A percentile compares a stretch with the other conserved stretches of the same genome.
These are phyloP conservation scores for Aphelocoma coerulescens DNA, from an alignment of 2,113 vertebrate species.

Conservation along the genomic window DNA sequence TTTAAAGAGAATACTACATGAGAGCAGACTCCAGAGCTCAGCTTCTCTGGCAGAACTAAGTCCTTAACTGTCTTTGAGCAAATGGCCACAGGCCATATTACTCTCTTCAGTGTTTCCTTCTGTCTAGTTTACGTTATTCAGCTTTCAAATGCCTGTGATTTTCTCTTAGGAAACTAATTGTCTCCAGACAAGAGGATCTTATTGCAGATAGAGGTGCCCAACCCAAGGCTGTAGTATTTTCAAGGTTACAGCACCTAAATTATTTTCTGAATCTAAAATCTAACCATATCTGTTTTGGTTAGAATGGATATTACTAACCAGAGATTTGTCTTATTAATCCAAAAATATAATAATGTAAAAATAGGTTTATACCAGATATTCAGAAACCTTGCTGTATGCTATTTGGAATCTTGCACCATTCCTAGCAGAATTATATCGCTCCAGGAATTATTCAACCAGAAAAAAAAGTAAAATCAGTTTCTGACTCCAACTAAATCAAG, in stretches of 20 bases:
- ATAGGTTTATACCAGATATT: background rate
- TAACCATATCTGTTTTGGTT: background rate
- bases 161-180: background rate
- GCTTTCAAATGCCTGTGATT: background rate
- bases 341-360: background rate
- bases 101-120: background rate
- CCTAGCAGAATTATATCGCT: background rate
- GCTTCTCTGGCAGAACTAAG: background rate
- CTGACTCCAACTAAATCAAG: constrained; percentile 20
- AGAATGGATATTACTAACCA: background rate
- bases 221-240: background rate
- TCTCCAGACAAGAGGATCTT: background rate
- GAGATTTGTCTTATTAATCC: background rate
- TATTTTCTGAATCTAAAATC: background rate
- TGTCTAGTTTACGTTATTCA: background rate
- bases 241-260: background rate
- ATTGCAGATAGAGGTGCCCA: background rate
- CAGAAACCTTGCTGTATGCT: background rate
- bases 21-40: background rate
- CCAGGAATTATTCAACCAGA: background rate
- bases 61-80: background rate
- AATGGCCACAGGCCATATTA: background rate
- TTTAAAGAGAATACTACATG: background rate
- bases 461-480: constrained; percentile 33
- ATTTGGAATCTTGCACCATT: background rate